Evolutionary conservation across 2,113 vertebrate species (phyloP).

Genomic region (Saguinus midas): DNA sequence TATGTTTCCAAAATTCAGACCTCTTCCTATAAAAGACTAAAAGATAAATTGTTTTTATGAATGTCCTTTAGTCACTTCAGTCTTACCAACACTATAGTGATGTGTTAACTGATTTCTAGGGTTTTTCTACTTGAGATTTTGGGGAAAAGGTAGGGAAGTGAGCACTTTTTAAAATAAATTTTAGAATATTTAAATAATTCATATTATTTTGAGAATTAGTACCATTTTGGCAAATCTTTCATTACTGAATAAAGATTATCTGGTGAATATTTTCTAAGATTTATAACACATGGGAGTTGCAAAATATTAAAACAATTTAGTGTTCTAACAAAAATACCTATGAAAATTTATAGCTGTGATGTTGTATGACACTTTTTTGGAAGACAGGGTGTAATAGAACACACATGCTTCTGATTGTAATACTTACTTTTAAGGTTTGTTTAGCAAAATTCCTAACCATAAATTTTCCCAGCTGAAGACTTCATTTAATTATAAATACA

Average conservation of each 20-base stretch:
- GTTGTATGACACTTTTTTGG: constrained; percentile 49
- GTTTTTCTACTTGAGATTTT: constrained; percentile 25
- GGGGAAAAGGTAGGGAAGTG: neutral
- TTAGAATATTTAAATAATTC: constrained; percentile 10
- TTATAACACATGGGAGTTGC: constrained; percentile 47
- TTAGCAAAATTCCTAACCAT: constrained; percentile 54
- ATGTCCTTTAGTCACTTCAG: neutral
- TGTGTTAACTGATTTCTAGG: neutral
- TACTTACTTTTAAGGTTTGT: constrained; percentile 51
- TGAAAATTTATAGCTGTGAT: constrained; percentile 61
- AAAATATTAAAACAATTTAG: constrained; percentile 65
- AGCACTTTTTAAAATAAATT: neutral
- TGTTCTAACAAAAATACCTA: constrained; percentile 62
- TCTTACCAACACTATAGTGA: neutral
- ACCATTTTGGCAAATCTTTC: constrained; percentile 10
- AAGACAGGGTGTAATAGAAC: constrained; percentile 30
- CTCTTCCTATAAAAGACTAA: neutral
- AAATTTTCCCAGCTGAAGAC: constrained; percentile 27
- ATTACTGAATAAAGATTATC: constrained; percentile 53
- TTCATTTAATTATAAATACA: neutral
- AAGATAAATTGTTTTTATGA: neutral
- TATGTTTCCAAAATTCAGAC: neutral
- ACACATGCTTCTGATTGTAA: constrained; percentile 60
- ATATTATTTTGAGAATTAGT: constrained; percentile 39
- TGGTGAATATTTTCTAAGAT: constrained; percentile 61